Percentiles rank a stretch among this genome's conserved stretches.
These are phyloP conservation scores for Dolomedes plantarius DNA, from an alignment of 2,888 invertebrate genomes.

Conservation along the genomic window DNA sequence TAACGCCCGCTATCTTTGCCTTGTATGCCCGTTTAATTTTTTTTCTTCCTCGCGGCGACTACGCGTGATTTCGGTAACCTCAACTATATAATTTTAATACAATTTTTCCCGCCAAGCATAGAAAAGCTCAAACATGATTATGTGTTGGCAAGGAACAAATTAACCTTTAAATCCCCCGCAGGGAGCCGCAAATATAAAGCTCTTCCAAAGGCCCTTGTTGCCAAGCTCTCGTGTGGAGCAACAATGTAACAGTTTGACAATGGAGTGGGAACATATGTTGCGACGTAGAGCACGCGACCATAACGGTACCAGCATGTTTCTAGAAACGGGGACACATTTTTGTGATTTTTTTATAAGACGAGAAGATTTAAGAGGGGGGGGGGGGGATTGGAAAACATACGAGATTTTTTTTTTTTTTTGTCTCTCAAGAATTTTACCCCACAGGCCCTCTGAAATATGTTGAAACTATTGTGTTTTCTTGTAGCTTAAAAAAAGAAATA, in stretches of 20 bases:
- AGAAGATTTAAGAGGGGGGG: not conserved
- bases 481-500: too few species aligned
- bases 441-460: too few species aligned
- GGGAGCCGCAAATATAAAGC: not conserved
- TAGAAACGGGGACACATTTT: not conserved
- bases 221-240: not conserved
- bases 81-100: too few species aligned
- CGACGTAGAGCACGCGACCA: not conserved
- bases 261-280: slow-evolving; percentile 6
- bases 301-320: slow-evolving; percentile 12
- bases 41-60: too few species aligned
- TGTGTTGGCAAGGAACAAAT: not conserved
- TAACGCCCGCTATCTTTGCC: too few species aligned
- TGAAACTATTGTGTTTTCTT: too few species aligned
- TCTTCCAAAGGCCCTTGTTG: not conserved
- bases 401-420: not conserved
- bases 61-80: too few species aligned
- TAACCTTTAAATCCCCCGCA: slow-evolving; percentile 1
- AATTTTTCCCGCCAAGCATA: not conserved
- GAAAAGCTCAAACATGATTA: not conserved
- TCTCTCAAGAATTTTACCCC: not conserved
- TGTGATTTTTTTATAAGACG: not conserved
- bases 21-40: too few species aligned
- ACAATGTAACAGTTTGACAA: slow-evolving; percentile 4
- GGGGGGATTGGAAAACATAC: not conserved